Base-by-base conservation (phyloP, 2,888 invertebrate species). In the Tinea trinotella region DNA sequence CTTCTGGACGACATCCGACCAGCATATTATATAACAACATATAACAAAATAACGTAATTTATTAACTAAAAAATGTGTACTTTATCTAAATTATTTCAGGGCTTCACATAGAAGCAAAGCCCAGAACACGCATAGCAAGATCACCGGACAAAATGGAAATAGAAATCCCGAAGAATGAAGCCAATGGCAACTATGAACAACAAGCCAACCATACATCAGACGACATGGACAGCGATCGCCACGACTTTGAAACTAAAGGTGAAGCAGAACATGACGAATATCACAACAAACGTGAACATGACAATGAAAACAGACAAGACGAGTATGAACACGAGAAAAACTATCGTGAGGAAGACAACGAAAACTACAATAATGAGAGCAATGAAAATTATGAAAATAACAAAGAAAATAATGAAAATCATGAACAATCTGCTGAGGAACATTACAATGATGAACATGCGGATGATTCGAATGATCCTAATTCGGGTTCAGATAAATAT, bases 111-210 rank as follows among this genome's bases (percentile, higher is more conserved):
- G 59, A 57, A 46, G 24, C 50, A 57, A 50, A 50, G 5, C 22
- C 54, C 50, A 7, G 54, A 35, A 12, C 20, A 46, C 64, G 70
- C 24, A 19, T 59, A 1, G 55, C 56, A 9, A 61, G 70, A 17
- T 67, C 68, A 17, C 70, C 70, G 22, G 69, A 66, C 55, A 64
- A 36, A 36, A 44, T 69, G 61, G 69, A 67, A 57, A 57, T 66
- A 10, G 61, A 63, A 5, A 53, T 66, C 1, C 54, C 58, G 0
- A 62, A 68, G 20, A 34, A 56, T 3, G 59, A 60, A n/a, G 50
- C 56, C 40, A 56, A 62, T n/a, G 61, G 63, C 48, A 52, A 55
- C 2, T 58, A 64, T 53, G 60, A 65, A 55, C 63, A 62, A 6
- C 56, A 59, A 40, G 56, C 63, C 10, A 53, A 30, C 20, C 22